These are phyloP conservation scores for Loriculus beryllinus DNA, from an alignment of 2,797 vertebrate genomes.

Conservation along the genomic window DNA sequence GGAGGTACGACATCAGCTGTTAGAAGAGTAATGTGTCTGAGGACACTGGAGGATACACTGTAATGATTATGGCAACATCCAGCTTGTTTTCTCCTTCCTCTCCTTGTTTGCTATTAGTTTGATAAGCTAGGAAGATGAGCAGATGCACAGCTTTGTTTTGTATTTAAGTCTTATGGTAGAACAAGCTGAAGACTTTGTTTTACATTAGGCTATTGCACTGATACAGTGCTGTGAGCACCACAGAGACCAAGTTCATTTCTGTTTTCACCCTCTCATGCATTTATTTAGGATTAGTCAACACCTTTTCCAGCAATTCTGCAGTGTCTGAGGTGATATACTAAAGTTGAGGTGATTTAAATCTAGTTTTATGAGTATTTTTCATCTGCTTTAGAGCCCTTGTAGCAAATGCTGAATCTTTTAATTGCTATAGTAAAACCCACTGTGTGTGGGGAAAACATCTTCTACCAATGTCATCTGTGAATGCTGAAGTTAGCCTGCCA, in stretches of 20 bases:
- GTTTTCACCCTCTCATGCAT: accelerated
- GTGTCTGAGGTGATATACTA: background rate
- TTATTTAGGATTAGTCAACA: background rate
- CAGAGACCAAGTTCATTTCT: background rate
- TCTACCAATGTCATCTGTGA: background rate
- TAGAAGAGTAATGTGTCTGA: background rate
- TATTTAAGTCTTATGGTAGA: background rate
- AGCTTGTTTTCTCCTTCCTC: background rate
- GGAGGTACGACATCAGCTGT: background rate
- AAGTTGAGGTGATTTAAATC: background rate
- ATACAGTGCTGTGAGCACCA: background rate
- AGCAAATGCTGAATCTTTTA: background rate
- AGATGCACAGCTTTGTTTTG: background rate
- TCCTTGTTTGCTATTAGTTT: background rate
- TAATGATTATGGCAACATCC: background rate
- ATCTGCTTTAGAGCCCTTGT: background rate
- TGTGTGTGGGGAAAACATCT: background rate
- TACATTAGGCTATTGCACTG: background rate
- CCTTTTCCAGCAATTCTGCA: background rate
- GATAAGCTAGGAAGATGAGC: background rate
- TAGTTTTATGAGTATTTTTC: background rate
- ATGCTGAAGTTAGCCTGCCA: background rate
- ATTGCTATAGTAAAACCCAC: background rate
- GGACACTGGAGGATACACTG: background rate
- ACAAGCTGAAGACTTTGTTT: background rate